These are phyloP conservation scores for Chrysoperla carnea DNA, from an alignment of 1,140 invertebrate species.

Conservation along the genomic window DNA sequence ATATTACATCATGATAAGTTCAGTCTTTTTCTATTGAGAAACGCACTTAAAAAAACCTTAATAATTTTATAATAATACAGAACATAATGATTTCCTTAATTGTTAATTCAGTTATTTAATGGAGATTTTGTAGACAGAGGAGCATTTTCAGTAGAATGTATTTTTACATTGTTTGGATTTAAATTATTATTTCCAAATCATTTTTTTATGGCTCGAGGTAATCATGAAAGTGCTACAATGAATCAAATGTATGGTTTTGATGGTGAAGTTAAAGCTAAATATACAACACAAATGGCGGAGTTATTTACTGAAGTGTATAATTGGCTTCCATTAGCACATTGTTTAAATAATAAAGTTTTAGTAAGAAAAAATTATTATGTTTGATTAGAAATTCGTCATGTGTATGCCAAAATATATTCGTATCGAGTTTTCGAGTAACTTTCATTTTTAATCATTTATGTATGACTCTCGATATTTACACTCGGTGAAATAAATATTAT, in stretches of 20 bases:
- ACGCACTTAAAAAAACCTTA: no score
- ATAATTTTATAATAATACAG: no score
- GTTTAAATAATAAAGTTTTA: slow-evolving; percentile 80
- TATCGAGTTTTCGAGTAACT: no score
- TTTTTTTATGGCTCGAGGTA: slow-evolving; percentile 96
- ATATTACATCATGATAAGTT: no score
- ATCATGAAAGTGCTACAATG: slow-evolving; percentile 96
- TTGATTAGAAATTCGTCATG: background rate
- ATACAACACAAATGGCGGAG: slow-evolving; percentile 83
- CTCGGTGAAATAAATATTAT: no score
- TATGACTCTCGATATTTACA: no score
- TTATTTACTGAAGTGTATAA: slow-evolving; percentile 98
- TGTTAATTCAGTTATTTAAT: slow-evolving; percentile 64
- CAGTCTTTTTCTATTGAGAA: no score
- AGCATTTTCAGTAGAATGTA: slow-evolving; percentile 98
- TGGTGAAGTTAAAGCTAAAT: slow-evolving; percentile 94
- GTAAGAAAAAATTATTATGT: slow-evolving; percentile 30
- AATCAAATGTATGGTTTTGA: slow-evolving; percentile 99
- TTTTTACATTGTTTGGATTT: slow-evolving; percentile 93
- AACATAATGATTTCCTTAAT: background rate
- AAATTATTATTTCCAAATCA: slow-evolving; percentile 94
- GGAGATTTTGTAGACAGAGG: slow-evolving; percentile 99
- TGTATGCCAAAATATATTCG: background rate
- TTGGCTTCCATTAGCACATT: slow-evolving; percentile 90
- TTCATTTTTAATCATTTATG: no score